A percentile compares a stretch with the other conserved stretches of the same genome.
Conservation (phyloP, 2,797 vertebrate genomes). For the Enteromius treurensis region DNA sequence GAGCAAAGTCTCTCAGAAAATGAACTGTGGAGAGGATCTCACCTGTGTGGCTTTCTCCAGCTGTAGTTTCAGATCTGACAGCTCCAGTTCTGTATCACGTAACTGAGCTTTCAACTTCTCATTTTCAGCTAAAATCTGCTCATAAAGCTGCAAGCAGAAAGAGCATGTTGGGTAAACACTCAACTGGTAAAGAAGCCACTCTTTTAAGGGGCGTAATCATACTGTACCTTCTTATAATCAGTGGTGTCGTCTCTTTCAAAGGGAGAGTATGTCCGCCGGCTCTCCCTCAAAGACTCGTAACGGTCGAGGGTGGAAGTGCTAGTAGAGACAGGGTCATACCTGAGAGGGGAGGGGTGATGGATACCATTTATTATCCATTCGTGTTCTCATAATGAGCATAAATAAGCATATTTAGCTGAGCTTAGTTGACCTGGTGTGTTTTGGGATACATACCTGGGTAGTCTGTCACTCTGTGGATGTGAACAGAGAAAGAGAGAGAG, state of each 20-base stretch:
- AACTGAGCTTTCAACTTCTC: conserved; percentile 97
- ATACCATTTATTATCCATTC: background rate
- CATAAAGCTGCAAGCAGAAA: conserved; percentile 86
- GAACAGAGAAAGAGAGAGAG: conserved; percentile 40
- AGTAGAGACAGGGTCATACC: conserved; percentile 59
- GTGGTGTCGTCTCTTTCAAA: conserved; percentile 89
- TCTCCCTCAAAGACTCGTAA: conserved; percentile 84
- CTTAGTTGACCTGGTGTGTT: background rate
- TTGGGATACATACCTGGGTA: conserved; percentile 85
- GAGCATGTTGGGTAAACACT: conserved; percentile 3
- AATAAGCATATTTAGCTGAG: background rate
- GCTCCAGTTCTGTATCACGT: conserved; percentile 93
- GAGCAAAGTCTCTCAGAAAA: background rate
- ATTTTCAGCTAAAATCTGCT: conserved; percentile 96
- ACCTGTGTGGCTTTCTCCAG: conserved; percentile 98
- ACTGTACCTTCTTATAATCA: conserved; percentile 94
- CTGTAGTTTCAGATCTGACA: conserved; percentile 94
- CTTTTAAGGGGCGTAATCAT: background rate
- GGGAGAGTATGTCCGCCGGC: conserved; percentile 85
- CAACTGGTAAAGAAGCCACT: background rate
- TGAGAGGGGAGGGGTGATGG: background rate
- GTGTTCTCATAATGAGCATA: background rate
- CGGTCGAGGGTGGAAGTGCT: conserved; percentile 79
- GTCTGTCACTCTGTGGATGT: conserved; percentile 85
- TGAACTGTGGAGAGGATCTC: conserved; percentile 51